A percentile compares a stretch with the other conserved stretches of the same genome.
phyloP scores from a whole-genome alignment of 2,888 invertebrate species.

The Serrognathus titanus region DNA sequence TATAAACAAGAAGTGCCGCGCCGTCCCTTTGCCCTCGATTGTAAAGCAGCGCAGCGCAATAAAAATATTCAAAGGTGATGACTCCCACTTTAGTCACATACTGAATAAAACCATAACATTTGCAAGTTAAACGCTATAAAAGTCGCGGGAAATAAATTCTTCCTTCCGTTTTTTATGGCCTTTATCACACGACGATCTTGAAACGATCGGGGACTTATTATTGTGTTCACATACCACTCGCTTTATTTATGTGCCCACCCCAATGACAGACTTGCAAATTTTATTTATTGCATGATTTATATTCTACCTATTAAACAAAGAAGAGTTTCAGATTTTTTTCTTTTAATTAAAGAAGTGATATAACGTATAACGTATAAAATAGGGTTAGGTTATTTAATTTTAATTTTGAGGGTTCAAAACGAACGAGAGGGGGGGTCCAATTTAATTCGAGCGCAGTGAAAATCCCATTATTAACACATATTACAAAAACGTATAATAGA shows the following conservation, averaged over 20 bases:
- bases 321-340: too few species aligned
- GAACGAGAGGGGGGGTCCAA: background rate
- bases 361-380: too few species aligned
- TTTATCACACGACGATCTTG: too few species aligned
- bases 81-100: slow-evolving; percentile 48
- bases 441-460: background rate
- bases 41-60: slow-evolving; percentile 38
- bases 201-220: too few species aligned
- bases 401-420: background rate
- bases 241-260: too few species aligned
- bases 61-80: slow-evolving; percentile 52
- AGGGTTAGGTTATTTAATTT: too few species aligned
- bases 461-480: slow-evolving; percentile 18
- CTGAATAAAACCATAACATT: slow-evolving; percentile 47
- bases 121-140: slow-evolving; percentile 54
- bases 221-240: too few species aligned
- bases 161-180: slow-evolving; percentile 4
- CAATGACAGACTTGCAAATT: too few species aligned
- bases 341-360: too few species aligned
- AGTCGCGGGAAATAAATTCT: slow-evolving; percentile 21
- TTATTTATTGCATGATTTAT: too few species aligned
- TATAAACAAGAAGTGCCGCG: slow-evolving; percentile 16
- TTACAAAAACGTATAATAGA: slow-evolving; percentile 27
- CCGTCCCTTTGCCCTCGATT: slow-evolving; percentile 20
- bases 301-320: too few species aligned